Percentiles rank a stretch among this genome's conserved stretches.
Conservation (phyloP, 37 sponge, comb jelly and placozoan genomes). For the Chondrosia reniformis region DNA sequence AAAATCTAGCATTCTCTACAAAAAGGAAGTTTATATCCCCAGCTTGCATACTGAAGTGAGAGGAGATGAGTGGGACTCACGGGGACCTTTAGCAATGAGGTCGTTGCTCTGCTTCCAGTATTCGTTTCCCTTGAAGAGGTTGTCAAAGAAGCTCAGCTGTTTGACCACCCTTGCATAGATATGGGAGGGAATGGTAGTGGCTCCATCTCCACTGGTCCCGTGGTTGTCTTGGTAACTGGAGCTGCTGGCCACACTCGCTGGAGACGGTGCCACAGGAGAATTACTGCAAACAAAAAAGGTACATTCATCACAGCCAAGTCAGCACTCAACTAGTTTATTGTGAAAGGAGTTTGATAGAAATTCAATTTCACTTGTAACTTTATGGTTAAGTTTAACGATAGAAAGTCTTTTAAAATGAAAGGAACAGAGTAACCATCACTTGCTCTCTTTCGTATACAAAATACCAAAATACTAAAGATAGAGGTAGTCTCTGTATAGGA, state of each 20-base stretch:
- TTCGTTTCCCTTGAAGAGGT: neutral
- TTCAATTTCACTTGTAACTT: no score
- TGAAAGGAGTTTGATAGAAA: no score
- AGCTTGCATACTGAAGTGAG: neutral
- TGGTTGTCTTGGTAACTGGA: neutral
- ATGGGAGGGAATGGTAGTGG: neutral
- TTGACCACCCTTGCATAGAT: neutral
- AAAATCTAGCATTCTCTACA: constrained; percentile 1
- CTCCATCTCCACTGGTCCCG: neutral
- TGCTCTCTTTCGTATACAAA: no score
- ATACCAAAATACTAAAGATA: no score
- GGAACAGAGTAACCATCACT: no score
- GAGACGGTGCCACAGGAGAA: neutral
- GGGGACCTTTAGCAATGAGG: neutral
- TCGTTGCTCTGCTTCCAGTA: constrained; percentile 8
- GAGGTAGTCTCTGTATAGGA: no score
- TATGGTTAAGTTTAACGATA: no score
- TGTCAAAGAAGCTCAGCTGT: neutral
- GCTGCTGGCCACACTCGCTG: neutral
- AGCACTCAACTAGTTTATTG: no score
- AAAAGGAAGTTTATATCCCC: neutral
- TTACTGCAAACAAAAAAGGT: neutral
- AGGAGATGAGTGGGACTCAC: neutral
- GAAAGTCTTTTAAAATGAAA: no score
- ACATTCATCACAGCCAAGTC: no score